Evolutionary conservation across 2,797 vertebrate species (phyloP).

Genomic region (Melanogrammus aeglefinus): DNA sequence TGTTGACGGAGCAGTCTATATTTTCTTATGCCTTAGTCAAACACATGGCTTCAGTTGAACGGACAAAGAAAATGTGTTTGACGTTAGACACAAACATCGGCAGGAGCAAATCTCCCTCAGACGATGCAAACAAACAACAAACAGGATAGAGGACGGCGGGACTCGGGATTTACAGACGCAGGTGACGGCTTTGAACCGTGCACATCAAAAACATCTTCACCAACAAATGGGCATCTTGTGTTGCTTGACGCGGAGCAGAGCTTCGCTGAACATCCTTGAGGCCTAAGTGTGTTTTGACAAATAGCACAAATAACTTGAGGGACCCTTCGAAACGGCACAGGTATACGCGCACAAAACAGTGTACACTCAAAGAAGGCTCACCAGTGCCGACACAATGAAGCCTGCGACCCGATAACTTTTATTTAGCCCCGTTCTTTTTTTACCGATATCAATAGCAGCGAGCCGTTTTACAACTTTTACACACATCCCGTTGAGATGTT

Average conservation of each 20-base stretch:
- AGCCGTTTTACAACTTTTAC: too few relatives aligned
- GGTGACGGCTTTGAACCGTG: background rate
- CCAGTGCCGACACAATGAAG: too few relatives aligned
- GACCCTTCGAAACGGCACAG: background rate
- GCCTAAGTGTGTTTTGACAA: background rate
- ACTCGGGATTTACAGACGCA: background rate
- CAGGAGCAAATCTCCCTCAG: background rate
- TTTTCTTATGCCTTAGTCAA: background rate
- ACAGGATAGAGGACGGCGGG: background rate
- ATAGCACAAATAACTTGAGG: background rate
- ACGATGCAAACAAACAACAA: background rate
- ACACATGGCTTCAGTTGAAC: background rate
- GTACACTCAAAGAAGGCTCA: too few relatives aligned
- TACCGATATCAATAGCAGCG: background rate
- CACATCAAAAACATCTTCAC: background rate
- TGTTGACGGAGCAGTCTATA: background rate
- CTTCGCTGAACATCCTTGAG: background rate
- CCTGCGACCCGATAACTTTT: background rate
- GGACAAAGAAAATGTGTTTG: background rate
- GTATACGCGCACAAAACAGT: background rate
- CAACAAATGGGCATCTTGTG: constrained; percentile 1
- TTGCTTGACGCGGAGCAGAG: background rate
- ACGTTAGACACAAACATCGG: background rate
- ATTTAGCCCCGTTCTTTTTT: background rate
- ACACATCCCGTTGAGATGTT: too few relatives aligned